phyloP scores from a whole-genome alignment of 2,797 vertebrate species.

The Vireo griseus region DNA sequence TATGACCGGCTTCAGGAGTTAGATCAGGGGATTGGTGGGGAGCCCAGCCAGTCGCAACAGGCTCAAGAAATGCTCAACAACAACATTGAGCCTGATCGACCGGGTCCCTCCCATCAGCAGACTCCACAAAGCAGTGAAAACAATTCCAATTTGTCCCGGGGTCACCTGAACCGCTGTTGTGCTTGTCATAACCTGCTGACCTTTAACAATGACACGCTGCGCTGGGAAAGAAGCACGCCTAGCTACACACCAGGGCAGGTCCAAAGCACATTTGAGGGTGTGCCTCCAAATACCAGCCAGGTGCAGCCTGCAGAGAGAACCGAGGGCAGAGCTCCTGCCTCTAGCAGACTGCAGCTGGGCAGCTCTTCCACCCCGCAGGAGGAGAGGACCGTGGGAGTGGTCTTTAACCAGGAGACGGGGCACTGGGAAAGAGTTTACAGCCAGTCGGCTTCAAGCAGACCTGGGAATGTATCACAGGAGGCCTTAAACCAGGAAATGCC shows the following conservation, averaged over 20 bases:
- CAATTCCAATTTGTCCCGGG: constrained; percentile 81
- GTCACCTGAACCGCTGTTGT: constrained; percentile 94
- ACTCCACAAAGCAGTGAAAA: constrained; percentile 83
- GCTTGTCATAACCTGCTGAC: constrained; percentile 98
- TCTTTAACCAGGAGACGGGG: constrained; percentile 97
- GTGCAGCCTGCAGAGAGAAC: constrained; percentile 81
- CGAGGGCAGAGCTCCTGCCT: constrained; percentile 74
- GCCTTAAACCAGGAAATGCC: constrained; percentile 99
- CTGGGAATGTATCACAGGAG: constrained; percentile 88
- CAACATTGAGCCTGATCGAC: constrained; percentile 90
- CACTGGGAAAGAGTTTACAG: constrained; percentile 96
- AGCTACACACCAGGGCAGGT: constrained; percentile 78
- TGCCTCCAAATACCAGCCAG: constrained; percentile 79
- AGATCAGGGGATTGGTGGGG: constrained; percentile 83
- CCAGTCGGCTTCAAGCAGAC: constrained; percentile 83
- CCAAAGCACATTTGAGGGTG: constrained; percentile 81
- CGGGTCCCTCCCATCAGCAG: constrained; percentile 87
- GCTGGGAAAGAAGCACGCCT: constrained; percentile 92
- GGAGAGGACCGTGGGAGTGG: constrained; percentile 92
- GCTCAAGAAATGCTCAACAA: constrained; percentile 93
- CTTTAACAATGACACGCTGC: constrained; percentile 96
- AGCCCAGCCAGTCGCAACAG: constrained; percentile 79
- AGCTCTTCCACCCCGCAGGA: constrained; percentile 79
- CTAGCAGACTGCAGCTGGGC: constrained; percentile 80
- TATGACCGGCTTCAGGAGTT: constrained; percentile 94